A percentile compares a stretch with the other conserved stretches of the same genome.
Conservation (phyloP, 2,113 vertebrate species). For the Syngnathus floridae region DNA sequence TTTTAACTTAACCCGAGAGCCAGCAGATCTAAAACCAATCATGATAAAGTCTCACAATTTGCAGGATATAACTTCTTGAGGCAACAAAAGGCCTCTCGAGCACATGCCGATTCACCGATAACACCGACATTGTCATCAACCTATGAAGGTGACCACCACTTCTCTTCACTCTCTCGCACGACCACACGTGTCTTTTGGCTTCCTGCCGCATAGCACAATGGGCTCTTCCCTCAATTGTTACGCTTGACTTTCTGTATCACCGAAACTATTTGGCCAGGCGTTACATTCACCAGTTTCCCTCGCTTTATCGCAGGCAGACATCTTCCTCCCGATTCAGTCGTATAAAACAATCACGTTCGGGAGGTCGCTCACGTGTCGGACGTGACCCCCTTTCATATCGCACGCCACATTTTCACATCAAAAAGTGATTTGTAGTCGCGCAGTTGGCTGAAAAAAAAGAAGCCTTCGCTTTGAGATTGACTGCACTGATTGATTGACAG, state of each 20-base stretch:
- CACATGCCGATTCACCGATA: neutral
- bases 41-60: conserved; percentile 21
- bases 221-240: conserved; percentile 71
- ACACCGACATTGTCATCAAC: conserved; percentile 9
- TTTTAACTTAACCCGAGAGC: neutral
- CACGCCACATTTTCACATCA: conserved; percentile 9
- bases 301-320: conserved; percentile 65
- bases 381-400: conserved; percentile 24
- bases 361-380: conserved; percentile 43
- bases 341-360: conserved; percentile 35
- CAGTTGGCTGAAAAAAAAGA: no score
- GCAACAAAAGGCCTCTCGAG: conserved; percentile 25
- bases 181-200: conserved; percentile 19
- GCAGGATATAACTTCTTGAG: conserved; percentile 29
- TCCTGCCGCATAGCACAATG: conserved; percentile 65
- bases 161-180: neutral
- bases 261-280: conserved; percentile 57
- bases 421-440: neutral
- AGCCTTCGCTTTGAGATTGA: no score
- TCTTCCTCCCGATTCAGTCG: conserved; percentile 48
- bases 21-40: conserved; percentile 47
- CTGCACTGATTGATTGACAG: no score
- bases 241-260: conserved; percentile 31
- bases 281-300: conserved; percentile 54
- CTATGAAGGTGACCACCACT: conserved; percentile 4